Percentiles rank a stretch among this genome's conserved stretches.
Evolutionary conservation across 2,113 vertebrate species (phyloP).

Genomic region (Muscicapa adusta): DNA sequence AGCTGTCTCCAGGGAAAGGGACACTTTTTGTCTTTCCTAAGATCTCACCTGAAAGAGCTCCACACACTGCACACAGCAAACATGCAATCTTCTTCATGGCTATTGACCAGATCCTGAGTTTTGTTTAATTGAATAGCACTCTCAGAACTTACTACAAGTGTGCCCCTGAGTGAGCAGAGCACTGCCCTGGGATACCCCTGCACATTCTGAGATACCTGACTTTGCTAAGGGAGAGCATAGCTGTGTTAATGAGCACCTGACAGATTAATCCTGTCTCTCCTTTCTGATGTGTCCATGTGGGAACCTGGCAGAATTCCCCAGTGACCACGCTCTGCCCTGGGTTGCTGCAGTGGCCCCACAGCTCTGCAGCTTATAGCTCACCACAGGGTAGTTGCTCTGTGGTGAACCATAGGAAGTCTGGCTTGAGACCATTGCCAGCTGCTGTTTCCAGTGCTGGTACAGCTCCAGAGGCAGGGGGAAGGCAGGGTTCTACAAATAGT

Average conservation of each 20-base stretch:
- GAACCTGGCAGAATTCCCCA: not conserved
- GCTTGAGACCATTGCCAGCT: not conserved
- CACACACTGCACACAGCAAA: not conserved
- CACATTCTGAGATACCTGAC: not conserved
- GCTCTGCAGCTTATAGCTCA: not conserved
- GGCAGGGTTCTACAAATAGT: not conserved
- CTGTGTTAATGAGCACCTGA: not conserved
- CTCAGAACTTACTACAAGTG: not conserved
- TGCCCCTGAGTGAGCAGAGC: not conserved
- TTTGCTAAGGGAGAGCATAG: rapidly evolving
- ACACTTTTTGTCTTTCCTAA: not conserved
- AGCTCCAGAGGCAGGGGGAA: not conserved
- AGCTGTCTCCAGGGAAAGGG: not conserved
- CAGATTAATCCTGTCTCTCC: not conserved
- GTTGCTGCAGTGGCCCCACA: not conserved
- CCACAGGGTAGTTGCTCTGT: not conserved
- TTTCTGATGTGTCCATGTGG: not conserved
- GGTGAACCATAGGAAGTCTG: constrained; percentile 33
- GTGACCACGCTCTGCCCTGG: rapidly evolving
- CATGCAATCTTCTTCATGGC: not conserved
- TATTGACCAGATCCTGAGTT: not conserved
- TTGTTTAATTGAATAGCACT: not conserved
- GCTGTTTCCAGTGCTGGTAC: not conserved
- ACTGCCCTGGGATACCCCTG: not conserved
- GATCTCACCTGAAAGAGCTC: not conserved